Percentiles rank a stretch among this genome's conserved stretches.
Conservation (phyloP, 2,797 vertebrate genomes). For the Acridotheres tristis region DNA sequence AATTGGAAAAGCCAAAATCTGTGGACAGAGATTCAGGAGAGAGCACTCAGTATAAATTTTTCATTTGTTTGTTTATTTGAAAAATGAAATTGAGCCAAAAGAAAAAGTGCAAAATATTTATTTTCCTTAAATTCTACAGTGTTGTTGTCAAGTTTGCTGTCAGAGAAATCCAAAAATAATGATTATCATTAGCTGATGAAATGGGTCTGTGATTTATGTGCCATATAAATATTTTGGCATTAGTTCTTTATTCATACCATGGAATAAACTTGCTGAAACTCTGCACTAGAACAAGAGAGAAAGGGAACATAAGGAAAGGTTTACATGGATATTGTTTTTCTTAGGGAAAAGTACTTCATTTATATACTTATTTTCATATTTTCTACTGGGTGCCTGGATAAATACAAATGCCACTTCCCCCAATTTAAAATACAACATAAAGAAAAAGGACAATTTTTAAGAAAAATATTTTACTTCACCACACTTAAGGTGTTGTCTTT, state of each 20-base stretch:
- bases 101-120: not conserved
- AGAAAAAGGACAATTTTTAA: not conserved
- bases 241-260: not conserved
- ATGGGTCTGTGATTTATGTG: not conserved
- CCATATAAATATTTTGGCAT: slow-evolving; percentile 15
- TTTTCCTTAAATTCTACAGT: not conserved
- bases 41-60: not conserved
- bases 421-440: not conserved
- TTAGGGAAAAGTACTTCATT: not conserved
- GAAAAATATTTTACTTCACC: not conserved
- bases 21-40: not conserved
- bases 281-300: not conserved
- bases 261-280: not conserved
- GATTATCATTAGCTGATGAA: slow-evolving; percentile 5
- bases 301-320: not conserved
- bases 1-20: not conserved
- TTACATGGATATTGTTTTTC: not conserved
- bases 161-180: not conserved
- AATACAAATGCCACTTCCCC: not conserved
- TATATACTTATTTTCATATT: not conserved
- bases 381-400: not conserved
- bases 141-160: not conserved
- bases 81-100: not conserved
- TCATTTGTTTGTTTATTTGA: not conserved
- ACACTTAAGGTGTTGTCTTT: not conserved